These are phyloP conservation scores for Diplodus sargus DNA, from an alignment of 2,797 vertebrate species.

Conservation along the genomic window DNA sequence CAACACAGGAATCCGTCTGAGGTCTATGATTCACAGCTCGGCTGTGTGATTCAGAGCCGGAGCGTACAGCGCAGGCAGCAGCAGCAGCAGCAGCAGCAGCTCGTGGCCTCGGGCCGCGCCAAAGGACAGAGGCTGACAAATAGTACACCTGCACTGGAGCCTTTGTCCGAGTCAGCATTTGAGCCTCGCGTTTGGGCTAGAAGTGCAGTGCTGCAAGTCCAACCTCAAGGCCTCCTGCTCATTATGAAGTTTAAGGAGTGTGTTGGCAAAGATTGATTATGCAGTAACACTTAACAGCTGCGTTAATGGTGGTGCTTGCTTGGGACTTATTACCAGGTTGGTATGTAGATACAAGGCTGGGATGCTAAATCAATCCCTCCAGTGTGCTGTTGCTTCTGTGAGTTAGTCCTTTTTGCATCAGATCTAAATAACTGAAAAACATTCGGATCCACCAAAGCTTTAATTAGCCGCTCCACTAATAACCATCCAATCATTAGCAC, in stretches of 20 bases:
- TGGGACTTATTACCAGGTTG: constrained; percentile 55
- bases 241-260: constrained; percentile 52
- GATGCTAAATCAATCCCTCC: constrained; percentile 55
- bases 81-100: constrained; percentile 31
- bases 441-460: constrained; percentile 52
- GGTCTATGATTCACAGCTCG: constrained; percentile 66
- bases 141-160: constrained; percentile 64
- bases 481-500: constrained; percentile 64
- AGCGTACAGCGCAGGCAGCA: constrained; percentile 27
- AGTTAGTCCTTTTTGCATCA: constrained; percentile 5
- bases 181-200: constrained; percentile 22
- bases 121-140: constrained; percentile 65
- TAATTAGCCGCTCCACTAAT: constrained; percentile 68
- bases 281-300: constrained; percentile 67
- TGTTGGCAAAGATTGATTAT: constrained; percentile 61
- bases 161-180: constrained; percentile 68
- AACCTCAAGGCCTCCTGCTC: constrained; percentile 25
- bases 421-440: constrained; percentile 45
- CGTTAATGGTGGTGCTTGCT: constrained; percentile 54
- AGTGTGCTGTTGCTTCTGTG: not conserved
- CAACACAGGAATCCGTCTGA: constrained; percentile 67
- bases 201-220: constrained; percentile 43
- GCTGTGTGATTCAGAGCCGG: constrained; percentile 60
- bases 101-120: constrained; percentile 45
- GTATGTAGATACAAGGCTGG: constrained; percentile 42